Evolutionary conservation across 1,140 invertebrate genomes (phyloP).

Genomic region (Spodoptera litura): DNA sequence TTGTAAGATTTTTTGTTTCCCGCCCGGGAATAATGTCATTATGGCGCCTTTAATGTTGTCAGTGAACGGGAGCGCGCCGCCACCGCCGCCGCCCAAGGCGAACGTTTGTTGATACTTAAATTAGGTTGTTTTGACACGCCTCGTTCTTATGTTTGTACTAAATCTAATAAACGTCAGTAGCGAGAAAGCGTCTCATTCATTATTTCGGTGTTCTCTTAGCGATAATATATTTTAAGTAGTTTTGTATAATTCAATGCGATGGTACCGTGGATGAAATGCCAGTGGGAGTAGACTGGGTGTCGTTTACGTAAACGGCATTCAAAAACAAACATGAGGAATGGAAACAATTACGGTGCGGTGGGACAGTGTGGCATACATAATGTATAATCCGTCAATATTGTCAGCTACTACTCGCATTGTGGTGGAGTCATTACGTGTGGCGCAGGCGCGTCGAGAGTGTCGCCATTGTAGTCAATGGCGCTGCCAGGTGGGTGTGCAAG

Average conservation of each 20-base stretch:
- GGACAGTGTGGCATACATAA: constrained; percentile 62
- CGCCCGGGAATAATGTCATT: constrained; percentile 85
- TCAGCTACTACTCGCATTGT: constrained; percentile 73
- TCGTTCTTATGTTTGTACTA: constrained; percentile 84
- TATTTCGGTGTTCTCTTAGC: constrained; percentile 61
- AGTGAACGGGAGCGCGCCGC: constrained; percentile 73
- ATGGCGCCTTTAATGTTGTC: constrained; percentile 85
- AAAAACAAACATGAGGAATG: constrained; percentile 58
- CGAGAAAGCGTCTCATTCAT: constrained; percentile 75
- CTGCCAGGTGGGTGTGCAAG: constrained; percentile 81
- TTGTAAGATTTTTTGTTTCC: constrained; percentile 78
- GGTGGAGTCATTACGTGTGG: constrained; percentile 73
- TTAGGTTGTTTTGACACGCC: constrained; percentile 85
- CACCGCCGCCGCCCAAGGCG: constrained; percentile 78
- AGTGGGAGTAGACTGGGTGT: constrained; percentile 17
- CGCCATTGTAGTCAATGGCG: constrained; percentile 82
- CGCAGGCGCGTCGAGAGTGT: constrained; percentile 62
- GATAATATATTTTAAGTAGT: constrained; percentile 60
- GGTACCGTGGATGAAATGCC: constrained; percentile 9
- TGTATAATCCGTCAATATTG: constrained; percentile 76
- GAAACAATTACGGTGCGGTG: constrained; percentile 65
- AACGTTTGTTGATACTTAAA: constrained; percentile 86
- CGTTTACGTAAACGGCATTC: constrained; percentile 54
- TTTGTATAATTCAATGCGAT: constrained; percentile 44
- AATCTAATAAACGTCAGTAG: constrained; percentile 84